Evolutionary conservation across 2,113 vertebrate genomes (phyloP), one percentile per base, ranked within the genome.

Genomic region (Caranx ignobilis): DNA sequence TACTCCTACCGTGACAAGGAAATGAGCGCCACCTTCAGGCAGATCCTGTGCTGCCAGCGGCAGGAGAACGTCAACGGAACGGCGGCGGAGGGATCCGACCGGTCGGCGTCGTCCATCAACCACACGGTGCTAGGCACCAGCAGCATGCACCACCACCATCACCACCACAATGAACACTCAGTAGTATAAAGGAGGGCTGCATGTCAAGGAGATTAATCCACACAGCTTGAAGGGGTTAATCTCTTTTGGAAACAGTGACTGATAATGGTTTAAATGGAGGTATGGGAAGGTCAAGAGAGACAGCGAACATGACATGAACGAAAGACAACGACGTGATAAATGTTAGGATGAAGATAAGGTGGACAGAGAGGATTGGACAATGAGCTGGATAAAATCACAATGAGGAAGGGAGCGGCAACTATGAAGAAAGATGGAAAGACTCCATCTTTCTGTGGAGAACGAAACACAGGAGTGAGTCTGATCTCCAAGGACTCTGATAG

Each of bases 1-100:
- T 99, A 99, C 93, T 99, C 98, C 50, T 99, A 99, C 88, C 96
- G 98, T 0, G 98, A 99, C 94, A 99, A 99, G 83, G 98, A 99
- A 89, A 99, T 99, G 98, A 99, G 98, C 0, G 94, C 97, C 0
- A 99, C 98, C 59, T 99, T 99, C 94, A 96, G 96, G 75, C 98
- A 99, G 94, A 99, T 99, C 89, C 95, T 99, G 55, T 99, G 97
- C 90, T 99, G 98, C 89, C 98, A 97, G 90, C 95, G 97, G 75
- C 96, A 94, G 0, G 98, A 99, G 88, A 97, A 89, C 1, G 74
- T 95, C 85, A 98, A 97, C 0, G 97, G 97, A 43, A 96, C 96
- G 1, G 86, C 92, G 1, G 94, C 95, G 0, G 98, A 99, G 41
- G 97, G 97, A 50, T 99, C 98, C 0, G 98, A 99, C 89, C 95